Evolutionary conservation across 1,140 invertebrate genomes (phyloP).

Genomic region (Diorhabda sublineata): DNA sequence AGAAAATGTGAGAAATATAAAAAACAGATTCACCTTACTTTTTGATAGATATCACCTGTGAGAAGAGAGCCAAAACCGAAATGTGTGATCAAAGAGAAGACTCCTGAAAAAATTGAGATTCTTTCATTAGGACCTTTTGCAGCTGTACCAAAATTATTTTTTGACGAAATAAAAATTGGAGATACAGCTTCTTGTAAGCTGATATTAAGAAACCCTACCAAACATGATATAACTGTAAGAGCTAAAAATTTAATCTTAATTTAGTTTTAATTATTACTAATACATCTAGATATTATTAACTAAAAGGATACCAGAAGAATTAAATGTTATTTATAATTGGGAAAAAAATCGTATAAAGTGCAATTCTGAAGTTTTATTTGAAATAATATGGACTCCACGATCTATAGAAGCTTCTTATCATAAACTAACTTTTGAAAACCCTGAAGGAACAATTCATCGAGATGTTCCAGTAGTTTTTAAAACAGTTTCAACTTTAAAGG

Average conservation of each 20-base stretch:
- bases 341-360: constrained; percentile 49
- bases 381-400: constrained; percentile 58
- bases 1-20: too few relatives aligned
- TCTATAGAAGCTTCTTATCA: constrained; percentile 57
- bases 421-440: constrained; percentile 59
- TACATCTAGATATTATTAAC: constrained; percentile 56
- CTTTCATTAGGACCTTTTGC: constrained; percentile 59
- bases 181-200: constrained; percentile 50
- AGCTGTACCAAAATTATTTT: constrained; percentile 56
- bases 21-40: too few relatives aligned
- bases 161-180: constrained; percentile 59
- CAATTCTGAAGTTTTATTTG: constrained; percentile 49
- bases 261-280: constrained; percentile 8
- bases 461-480: constrained; percentile 63
- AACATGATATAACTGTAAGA: constrained; percentile 53
- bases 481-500: constrained; percentile 27
- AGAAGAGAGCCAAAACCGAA: constrained; percentile 4
- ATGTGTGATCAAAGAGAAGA: neutral
- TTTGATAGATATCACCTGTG: constrained; percentile 11
- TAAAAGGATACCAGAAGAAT: constrained; percentile 54
- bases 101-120: constrained; percentile 20
- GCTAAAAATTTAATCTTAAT: constrained; percentile 3
- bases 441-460: constrained; percentile 56
- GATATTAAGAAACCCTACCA: constrained; percentile 56
- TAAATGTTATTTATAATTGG: constrained; percentile 54